Conservation (phyloP, 2,888 invertebrate genomes). For the Noctua janthina region DNA sequence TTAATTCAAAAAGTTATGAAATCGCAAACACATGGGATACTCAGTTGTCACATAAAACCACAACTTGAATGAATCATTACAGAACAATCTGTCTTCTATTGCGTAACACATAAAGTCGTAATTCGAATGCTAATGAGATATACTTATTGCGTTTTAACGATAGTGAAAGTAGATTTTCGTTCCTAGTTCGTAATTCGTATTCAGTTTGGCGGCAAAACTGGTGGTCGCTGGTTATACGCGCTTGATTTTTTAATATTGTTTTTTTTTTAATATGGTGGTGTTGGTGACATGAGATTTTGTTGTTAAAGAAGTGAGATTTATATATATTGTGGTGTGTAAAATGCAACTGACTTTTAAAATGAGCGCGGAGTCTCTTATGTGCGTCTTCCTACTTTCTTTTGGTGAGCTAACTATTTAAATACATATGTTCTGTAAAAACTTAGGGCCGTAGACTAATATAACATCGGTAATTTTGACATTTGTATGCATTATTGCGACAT, state of each 20-base stretch:
- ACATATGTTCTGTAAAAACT: conserved; percentile 37
- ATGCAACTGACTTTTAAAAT: conserved; percentile 63
- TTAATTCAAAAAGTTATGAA: conserved; percentile 70
- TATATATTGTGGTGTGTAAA: conserved; percentile 45
- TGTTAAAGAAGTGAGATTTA: conserved; percentile 32
- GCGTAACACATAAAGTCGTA: conserved; percentile 44
- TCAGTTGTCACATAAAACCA: conserved; percentile 39
- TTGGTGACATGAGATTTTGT: conserved; percentile 35
- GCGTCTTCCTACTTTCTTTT: conserved; percentile 72
- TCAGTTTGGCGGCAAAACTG: conserved; percentile 86
- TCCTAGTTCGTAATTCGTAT: conserved; percentile 65
- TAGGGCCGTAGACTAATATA: conserved; percentile 26
- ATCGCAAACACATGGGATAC: conserved; percentile 69
- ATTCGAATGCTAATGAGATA: conserved; percentile 62
- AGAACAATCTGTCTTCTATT: conserved; percentile 62
- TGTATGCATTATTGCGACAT: conserved; percentile 30
- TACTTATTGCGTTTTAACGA: conserved; percentile 73
- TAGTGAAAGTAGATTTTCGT: conserved; percentile 72
- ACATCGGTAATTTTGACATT: conserved; percentile 45
- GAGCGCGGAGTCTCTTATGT: conserved; percentile 62
- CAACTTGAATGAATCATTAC: conserved; percentile 62
- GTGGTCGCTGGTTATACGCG: conserved; percentile 59
- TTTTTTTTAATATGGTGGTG: conserved; percentile 43
- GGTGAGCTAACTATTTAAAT: conserved; percentile 71
- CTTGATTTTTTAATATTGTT: conserved; percentile 46